A percentile compares a stretch with the other conserved stretches of the same genome.
Evolutionary conservation across 1,140 invertebrate genomes (phyloP).

Genomic region (Oedothorax gibbosus): DNA sequence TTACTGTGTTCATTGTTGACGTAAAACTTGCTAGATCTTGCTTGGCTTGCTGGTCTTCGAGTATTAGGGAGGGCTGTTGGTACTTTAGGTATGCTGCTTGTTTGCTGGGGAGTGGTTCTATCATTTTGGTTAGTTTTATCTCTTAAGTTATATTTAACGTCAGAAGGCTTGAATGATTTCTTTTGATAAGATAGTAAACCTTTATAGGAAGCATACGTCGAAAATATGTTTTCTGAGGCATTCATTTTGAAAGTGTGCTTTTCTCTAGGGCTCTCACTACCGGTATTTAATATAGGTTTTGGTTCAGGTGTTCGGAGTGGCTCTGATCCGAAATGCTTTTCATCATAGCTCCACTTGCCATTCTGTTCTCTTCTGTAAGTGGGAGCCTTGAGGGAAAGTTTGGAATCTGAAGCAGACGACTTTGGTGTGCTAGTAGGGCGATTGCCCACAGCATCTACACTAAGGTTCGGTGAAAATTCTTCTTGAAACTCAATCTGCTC

Average conservation of each 20-base stretch:
- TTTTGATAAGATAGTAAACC: slow-evolving; percentile 55
- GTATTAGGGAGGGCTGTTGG: no score
- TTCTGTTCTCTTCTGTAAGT: slow-evolving; percentile 50
- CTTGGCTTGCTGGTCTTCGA: slow-evolving; percentile 13
- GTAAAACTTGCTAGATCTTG: slow-evolving; percentile 33
- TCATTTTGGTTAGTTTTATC: not conserved
- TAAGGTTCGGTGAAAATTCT: slow-evolving; percentile 22
- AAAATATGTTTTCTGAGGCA: slow-evolving; percentile 54
- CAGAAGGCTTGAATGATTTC: slow-evolving; percentile 44
- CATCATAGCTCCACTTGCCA: slow-evolving; percentile 51
- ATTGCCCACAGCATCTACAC: not conserved
- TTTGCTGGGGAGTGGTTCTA: not conserved
- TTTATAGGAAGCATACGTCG: slow-evolving; percentile 57
- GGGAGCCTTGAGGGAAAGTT: slow-evolving; percentile 35
- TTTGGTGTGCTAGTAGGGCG: slow-evolving; percentile 17
- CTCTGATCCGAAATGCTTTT: slow-evolving; percentile 50
- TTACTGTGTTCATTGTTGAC: slow-evolving; percentile 1
- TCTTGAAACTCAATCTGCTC: slow-evolving; percentile 56
- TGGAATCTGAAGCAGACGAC: slow-evolving; percentile 3
- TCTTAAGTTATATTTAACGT: slow-evolving; percentile 10
- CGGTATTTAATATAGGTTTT: slow-evolving; percentile 31
- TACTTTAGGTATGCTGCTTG: slow-evolving; percentile 49
- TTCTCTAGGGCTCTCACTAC: slow-evolving; percentile 23
- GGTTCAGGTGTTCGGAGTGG: slow-evolving; percentile 1
- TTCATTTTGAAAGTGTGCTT: slow-evolving; percentile 56